phyloP scores from a whole-genome alignment of 2,888 invertebrate species.

The Cheilosia vulpina region DNA sequence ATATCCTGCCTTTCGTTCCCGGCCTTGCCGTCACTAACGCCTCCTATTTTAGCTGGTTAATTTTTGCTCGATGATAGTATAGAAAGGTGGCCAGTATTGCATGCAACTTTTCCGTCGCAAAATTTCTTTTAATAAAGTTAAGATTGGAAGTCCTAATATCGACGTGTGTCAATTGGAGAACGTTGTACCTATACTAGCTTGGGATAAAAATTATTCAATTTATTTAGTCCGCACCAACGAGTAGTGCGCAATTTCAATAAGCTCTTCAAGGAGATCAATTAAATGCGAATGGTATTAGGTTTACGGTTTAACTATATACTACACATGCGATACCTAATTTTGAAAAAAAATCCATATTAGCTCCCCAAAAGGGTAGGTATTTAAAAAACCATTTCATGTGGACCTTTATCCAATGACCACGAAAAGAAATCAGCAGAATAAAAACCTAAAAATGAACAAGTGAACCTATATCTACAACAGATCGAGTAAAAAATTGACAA shows the following conservation, averaged over 20 bases:
- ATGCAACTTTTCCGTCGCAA: constrained; percentile 11
- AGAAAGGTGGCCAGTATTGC: constrained; percentile 31
- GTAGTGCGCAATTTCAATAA: too few relatives aligned
- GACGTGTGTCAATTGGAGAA: not conserved
- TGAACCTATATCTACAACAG: constrained; percentile 4
- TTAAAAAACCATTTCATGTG: constrained; percentile 16
- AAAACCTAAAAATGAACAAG: not conserved
- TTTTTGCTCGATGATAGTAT: constrained; percentile 54
- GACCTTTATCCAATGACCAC: not conserved
- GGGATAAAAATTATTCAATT: too few relatives aligned
- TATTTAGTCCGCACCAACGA: too few relatives aligned
- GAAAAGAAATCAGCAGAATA: not conserved
- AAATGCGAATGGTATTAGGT: too few relatives aligned
- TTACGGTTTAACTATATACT: too few relatives aligned
- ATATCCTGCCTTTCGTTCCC: not conserved
- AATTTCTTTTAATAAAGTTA: constrained; percentile 36
- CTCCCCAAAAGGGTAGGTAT: not conserved
- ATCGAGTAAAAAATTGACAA: constrained; percentile 48
- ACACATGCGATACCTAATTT: too few relatives aligned
- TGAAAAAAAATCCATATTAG: too few relatives aligned
- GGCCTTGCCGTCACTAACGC: constrained; percentile 10
- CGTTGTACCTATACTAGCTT: too few relatives aligned
- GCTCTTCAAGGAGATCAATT: too few relatives aligned
- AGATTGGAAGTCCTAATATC: not conserved
- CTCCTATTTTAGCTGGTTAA: constrained; percentile 55